Evolutionary conservation across 2,888 invertebrate species (phyloP).

Genomic region (Tanypteryx hageni): DNA sequence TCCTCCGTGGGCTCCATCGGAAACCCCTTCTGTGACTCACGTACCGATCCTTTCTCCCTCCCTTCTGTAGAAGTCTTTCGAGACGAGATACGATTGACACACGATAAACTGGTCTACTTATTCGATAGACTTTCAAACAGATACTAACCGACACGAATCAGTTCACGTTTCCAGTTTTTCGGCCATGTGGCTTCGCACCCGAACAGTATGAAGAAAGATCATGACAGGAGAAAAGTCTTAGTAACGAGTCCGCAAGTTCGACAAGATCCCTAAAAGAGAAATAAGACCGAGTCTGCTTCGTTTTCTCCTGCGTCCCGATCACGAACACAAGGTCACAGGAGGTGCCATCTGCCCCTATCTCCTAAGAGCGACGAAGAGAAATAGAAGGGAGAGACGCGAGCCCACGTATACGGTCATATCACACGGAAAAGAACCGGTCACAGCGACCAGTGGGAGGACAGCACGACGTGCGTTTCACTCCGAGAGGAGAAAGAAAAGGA

Average conservation of each 20-base stretch:
- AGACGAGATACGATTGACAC: neutral
- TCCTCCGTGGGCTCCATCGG: constrained; percentile 42
- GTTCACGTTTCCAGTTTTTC: constrained; percentile 50
- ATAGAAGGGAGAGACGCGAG: neutral
- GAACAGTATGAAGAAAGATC: neutral
- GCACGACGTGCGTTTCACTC: neutral
- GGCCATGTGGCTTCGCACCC: constrained; percentile 54
- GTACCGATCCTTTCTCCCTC: constrained; percentile 17
- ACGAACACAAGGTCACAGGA: constrained; percentile 58
- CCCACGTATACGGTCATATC: neutral
- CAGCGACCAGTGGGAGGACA: neutral
- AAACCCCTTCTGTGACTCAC: constrained; percentile 25
- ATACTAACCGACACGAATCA: neutral
- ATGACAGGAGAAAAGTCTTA: constrained; percentile 36
- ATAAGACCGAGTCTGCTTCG: constrained; percentile 16
- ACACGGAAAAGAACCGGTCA: constrained; percentile 8
- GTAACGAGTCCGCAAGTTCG: constrained; percentile 13
- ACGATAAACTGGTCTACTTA: too few relatives aligned
- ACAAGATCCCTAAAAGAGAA: constrained; percentile 37
- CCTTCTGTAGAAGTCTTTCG: neutral
- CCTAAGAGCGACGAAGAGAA: neutral
- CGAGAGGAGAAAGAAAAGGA: neutral
- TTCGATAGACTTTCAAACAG: too few relatives aligned
- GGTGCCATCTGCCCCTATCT: constrained; percentile 54
- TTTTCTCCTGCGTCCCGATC: constrained; percentile 45